Conservation (phyloP, 2,797 vertebrate genomes). For the Darevskia mixta region DNA sequence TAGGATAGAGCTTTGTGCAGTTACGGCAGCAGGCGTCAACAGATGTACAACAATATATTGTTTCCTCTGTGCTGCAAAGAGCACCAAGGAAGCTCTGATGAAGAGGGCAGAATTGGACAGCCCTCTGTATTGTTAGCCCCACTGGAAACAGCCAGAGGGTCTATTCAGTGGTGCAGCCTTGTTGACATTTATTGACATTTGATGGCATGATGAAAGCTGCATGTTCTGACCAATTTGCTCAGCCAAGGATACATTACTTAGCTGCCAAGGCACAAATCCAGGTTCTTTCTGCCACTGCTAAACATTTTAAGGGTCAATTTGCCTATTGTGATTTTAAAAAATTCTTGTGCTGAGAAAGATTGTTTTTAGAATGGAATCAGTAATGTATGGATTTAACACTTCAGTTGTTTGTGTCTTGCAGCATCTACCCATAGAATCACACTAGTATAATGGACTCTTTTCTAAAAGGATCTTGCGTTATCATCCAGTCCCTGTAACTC, state of each 20-base stretch:
- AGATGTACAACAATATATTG: not conserved
- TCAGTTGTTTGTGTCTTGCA: conserved; percentile 18
- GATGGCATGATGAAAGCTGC: not conserved
- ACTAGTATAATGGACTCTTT: not conserved
- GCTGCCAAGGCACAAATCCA: not conserved
- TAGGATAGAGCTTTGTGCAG: not conserved
- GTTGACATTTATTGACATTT: not conserved
- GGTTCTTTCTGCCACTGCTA: not conserved
- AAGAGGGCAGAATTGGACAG: not conserved
- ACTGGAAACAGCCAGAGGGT: not conserved
- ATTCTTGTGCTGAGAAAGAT: not conserved
- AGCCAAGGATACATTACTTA: not conserved
- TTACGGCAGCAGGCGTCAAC: not conserved
- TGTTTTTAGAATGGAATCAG: not conserved
- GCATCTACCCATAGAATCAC: conserved; percentile 2
- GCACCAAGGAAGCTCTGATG: not conserved
- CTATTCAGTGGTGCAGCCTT: not conserved
- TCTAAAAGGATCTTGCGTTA: not conserved
- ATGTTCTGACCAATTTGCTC: not conserved
- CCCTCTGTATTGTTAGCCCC: not conserved
- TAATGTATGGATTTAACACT: conserved; percentile 15
- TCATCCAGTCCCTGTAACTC: conserved; percentile 3
- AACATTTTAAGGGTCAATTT: not conserved
- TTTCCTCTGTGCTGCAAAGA: not conserved
- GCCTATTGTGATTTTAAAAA: not conserved